Percentiles rank a stretch among this genome's conserved stretches.
Evolutionary conservation across 2,797 vertebrate genomes (phyloP).

Genomic region (Typhlichthys subterraneus): DNA sequence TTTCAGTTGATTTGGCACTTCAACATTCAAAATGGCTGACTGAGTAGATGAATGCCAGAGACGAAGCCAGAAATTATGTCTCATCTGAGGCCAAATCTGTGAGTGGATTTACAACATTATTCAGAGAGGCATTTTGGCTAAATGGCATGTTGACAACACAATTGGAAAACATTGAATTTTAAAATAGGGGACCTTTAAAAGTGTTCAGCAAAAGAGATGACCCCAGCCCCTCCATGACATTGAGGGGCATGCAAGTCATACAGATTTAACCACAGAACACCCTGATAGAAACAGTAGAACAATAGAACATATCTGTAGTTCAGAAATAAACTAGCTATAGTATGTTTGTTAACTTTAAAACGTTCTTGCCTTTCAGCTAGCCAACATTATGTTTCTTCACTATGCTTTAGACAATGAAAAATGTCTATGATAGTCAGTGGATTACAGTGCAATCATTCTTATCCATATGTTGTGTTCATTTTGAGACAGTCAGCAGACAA

Average conservation of each 20-base stretch:
- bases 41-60: slow-evolving; percentile 20
- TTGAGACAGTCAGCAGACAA: slow-evolving; percentile 54
- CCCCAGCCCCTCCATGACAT: slow-evolving; percentile 3
- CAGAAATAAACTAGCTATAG: slow-evolving; percentile 12
- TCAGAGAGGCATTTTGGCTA: no score
- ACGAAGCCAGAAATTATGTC: slow-evolving; percentile 40
- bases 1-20: slow-evolving; percentile 8
- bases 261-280: no score
- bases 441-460: slow-evolving; percentile 50
- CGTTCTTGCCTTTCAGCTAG: slow-evolving; percentile 41
- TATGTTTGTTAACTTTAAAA: slow-evolving; percentile 56
- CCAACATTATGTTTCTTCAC: slow-evolving; percentile 35
- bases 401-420: slow-evolving; percentile 51
- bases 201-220: slow-evolving; percentile 24
- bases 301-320: slow-evolving; percentile 16
- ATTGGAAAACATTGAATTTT: no score
- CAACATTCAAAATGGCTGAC: slow-evolving; percentile 41
- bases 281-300: slow-evolving; percentile 5
- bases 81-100: no score
- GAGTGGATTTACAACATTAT: no score
- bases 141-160: no score
- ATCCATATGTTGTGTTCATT: slow-evolving; percentile 46
- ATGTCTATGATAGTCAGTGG: slow-evolving; percentile 43
- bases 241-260: no score
- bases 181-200: slow-evolving; percentile 9